Evolutionary conservation across 2,888 invertebrate species (phyloP), one percentile per base, ranked within the genome.

Genomic region (Tetanocera ferruginea): DNA sequence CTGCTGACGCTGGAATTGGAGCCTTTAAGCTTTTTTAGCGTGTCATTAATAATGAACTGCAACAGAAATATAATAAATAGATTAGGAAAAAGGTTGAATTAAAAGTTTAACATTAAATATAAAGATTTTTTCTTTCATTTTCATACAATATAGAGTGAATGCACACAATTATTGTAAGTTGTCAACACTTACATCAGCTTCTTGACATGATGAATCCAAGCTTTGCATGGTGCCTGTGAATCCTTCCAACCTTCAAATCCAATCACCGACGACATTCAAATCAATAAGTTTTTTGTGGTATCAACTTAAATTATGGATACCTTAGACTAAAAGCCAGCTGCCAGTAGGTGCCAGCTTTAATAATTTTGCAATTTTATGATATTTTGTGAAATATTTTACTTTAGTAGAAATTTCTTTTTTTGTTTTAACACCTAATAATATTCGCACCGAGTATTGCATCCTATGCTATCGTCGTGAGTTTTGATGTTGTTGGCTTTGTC

Each of bases 161-260:
- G 25, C 4, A 52, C n/a, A 52, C 19, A 70, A 52, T 8, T 9
- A 19, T 34, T 55, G 11, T 69, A 49, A 8, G 4, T 19, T 19
- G 31, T 69, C 19, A 51, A 83, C 83, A 90, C 92, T 91, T 89
- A 92, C 92, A 90, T 93, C 92, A 91, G 92, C 92, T 91, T 92
- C 92, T 91, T 92, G 92, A 91, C 92, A 92, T 91, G 92, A 91
- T 90, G 92, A 92, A 90, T 92, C 92, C 91, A 92, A 91, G 91
- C 92, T 92, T 92, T 92, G 92, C 93, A 93, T 93, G 90, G 91
- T 93, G 92, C 87, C 86, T 84, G 87, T 87, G 85, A 87, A 85
- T 87, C 84, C 84, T 84, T 85, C 83, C 81, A 81, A 82, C 81
- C 83, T 81, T 75, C 77, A 81, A 83, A 83, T 81, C 83, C 82